phyloP scores from a whole-genome alignment of 2,797 vertebrate genomes.

The Adelosebastes latens region DNA sequence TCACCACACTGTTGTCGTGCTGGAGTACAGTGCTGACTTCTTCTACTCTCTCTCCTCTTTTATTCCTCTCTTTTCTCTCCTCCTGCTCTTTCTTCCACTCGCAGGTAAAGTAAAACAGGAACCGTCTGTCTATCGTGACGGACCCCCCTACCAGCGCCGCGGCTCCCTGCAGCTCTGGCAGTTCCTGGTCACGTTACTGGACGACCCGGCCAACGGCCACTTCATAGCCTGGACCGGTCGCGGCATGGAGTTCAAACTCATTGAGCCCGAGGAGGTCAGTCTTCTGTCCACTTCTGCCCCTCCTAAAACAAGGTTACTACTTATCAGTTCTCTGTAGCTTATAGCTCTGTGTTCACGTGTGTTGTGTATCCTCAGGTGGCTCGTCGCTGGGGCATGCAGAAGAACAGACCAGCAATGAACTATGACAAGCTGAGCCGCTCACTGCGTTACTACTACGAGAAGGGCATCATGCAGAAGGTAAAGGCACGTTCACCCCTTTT shows the following conservation, averaged over 20 bases:
- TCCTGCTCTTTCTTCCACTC: background rate
- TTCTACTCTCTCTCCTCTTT: background rate
- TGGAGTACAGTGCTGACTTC: constrained; percentile 31
- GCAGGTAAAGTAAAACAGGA: constrained; percentile 86
- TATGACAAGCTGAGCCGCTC: constrained; percentile 97
- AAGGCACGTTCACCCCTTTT: constrained; percentile 74
- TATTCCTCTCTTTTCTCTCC: background rate
- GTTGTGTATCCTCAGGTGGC: constrained; percentile 84
- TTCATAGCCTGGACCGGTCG: constrained; percentile 98
- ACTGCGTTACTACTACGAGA: constrained; percentile 95
- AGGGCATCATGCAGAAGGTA: constrained; percentile 88
- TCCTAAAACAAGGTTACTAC: too few species aligned
- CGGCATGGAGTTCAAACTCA: constrained; percentile 98
- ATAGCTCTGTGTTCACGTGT: background rate
- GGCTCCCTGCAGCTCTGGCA: constrained; percentile 98
- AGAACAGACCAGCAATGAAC: constrained; percentile 97
- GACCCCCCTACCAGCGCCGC: constrained; percentile 94
- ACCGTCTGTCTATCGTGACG: constrained; percentile 89
- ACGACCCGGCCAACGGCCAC: constrained; percentile 93
- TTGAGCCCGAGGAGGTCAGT: constrained; percentile 94
- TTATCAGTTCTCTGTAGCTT: background rate
- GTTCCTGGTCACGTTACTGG: constrained; percentile 94
- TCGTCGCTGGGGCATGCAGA: constrained; percentile 97
- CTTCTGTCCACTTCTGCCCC: background rate
- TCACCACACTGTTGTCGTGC: constrained; percentile 46